Percentiles rank a stretch among this genome's conserved stretches.
Conservation (phyloP, 2,113 vertebrate genomes). For the Vireo altiloquus region DNA sequence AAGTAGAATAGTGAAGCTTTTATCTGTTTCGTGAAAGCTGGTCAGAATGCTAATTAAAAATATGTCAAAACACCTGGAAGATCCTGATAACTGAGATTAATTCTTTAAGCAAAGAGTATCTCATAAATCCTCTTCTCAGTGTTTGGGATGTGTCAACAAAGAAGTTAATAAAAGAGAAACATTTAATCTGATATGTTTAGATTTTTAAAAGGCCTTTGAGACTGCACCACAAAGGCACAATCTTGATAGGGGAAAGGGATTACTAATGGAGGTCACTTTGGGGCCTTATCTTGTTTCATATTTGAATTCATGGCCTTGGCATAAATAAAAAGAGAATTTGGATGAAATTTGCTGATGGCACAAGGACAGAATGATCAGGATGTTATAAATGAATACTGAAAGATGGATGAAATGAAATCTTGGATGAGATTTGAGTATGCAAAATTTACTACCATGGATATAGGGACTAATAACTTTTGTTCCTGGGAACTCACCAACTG, state of each 20-base stretch:
- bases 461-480: neutral
- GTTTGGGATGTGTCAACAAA: neutral
- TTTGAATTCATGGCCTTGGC: neutral
- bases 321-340: conserved; percentile 17
- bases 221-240: neutral
- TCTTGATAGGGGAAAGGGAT: neutral
- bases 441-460: neutral
- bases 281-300: conserved; percentile 12
- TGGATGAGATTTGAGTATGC: neutral
- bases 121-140: conserved; percentile 13
- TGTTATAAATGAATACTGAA: neutral
- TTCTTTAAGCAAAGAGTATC: neutral
- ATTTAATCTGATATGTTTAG: conserved; percentile 10
- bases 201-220: conserved; percentile 15
- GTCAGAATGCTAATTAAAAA: neutral
- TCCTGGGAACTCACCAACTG: neutral
- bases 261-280: conserved; percentile 5
- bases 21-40: neutral
- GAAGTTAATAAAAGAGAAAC: conserved; percentile 31
- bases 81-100: neutral
- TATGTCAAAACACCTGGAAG: neutral
- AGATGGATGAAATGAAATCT: conserved; percentile 9
- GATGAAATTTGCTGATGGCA: conserved; percentile 15
- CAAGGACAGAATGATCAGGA: neutral
- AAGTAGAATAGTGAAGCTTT: neutral